Base-by-base conservation (phyloP, 2,888 invertebrate species). In the Drosophila melanosoma region DNA sequence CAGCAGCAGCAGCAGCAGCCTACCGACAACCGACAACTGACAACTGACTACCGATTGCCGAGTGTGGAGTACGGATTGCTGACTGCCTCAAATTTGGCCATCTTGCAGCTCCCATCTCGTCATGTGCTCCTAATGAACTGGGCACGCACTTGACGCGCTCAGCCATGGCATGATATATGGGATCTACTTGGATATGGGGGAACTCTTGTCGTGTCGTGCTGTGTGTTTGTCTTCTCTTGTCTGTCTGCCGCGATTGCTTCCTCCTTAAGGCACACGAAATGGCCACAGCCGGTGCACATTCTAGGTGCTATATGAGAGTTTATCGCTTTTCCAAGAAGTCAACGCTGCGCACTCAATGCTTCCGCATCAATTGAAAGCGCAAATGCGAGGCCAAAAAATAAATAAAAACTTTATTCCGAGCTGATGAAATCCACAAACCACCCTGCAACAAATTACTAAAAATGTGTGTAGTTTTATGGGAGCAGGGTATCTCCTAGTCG, bases 151-250 rank as follows among this genome's bases (percentile, higher is more conserved):
- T 87, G 78, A 77, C 76, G 82, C 91, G 87, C 83, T 91, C 92
- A 92, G 87, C 89, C 92, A 83, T 91, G 81, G 82, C 84, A 90
- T 91, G 92, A 91, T 92, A 79, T 90, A 92, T 91, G 92, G 79
- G 53, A 79, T 79, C 65, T 73, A 63, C 74, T 82, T 79, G 79
- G 60, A 20, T 42, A 35, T 26, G 40, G 38, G 64, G 49, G 17
- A 29, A 29, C 38, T 5, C 38, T 59, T 45, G 15, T 45, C 45
- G 23, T 23, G 4, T 23, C 20, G 20, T 20, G 15, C 15, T 23
- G 20, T 40, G n/a, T 40, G 5, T 23, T 45, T 45, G 45, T 36
- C 12, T 32, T 40, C 20, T 62, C 57, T 38, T 23, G 69, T 51
- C 72, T 62, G 63, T 17, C 54, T 45, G 61, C 23, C 29, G 20